Conservation (phyloP, 2,797 vertebrate genomes). For the Eulemur albifrons region DNA sequence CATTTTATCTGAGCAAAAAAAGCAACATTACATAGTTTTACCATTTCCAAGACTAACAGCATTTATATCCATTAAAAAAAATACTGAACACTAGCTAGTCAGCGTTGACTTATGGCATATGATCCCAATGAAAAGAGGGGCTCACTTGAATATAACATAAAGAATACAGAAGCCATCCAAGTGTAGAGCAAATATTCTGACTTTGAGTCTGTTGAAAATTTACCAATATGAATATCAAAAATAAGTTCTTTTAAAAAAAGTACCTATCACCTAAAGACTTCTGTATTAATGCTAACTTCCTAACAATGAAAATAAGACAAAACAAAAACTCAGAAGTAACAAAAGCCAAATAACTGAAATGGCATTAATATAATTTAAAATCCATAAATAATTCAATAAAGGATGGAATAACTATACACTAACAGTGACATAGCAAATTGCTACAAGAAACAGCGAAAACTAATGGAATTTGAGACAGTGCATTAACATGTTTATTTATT, state of each 20-base stretch:
- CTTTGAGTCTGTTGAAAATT: neutral
- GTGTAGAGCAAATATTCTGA: neutral
- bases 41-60: neutral
- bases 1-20: neutral
- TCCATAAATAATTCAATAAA: neutral
- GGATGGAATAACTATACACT: neutral
- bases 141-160: neutral
- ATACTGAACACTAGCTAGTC: neutral
- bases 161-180: neutral
- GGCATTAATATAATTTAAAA: neutral
- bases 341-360: neutral
- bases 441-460: neutral
- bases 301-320: neutral
- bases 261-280: neutral
- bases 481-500: neutral
- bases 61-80: neutral
- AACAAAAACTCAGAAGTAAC: neutral
- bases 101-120: neutral
- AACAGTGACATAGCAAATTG: neutral
- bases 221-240: neutral
- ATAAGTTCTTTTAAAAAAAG: conserved; percentile 4
- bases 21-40: neutral
- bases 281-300: neutral
- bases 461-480: neutral
- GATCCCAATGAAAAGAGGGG: neutral